phyloP scores from a whole-genome alignment of 2,113 vertebrate genomes.

The Nicator chloris region DNA sequence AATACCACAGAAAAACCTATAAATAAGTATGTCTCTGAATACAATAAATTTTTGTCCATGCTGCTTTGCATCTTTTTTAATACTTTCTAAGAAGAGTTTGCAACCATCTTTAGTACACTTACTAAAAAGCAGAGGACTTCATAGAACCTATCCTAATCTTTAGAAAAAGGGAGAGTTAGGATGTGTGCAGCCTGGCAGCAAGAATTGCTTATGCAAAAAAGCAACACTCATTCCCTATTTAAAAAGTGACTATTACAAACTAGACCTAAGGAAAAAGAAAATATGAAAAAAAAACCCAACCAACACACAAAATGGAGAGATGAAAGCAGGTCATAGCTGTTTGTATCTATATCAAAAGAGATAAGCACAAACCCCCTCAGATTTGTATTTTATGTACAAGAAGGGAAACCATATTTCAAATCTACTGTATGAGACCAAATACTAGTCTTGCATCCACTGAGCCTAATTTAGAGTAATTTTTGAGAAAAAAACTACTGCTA shows the following conservation, averaged over 20 bases:
- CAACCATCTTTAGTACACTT: background rate
- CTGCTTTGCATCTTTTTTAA: background rate
- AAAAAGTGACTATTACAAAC: background rate
- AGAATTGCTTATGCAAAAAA: background rate
- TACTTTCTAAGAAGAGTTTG: background rate
- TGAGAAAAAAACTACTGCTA: conserved; percentile 52
- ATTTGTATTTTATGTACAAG: background rate
- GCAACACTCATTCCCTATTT: background rate
- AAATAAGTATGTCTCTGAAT: background rate
- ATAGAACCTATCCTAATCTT: background rate
- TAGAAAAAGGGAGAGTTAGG: background rate
- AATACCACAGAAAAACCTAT: background rate
- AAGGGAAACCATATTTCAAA: conserved; percentile 20
- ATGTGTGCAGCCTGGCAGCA: background rate
- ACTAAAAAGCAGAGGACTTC: background rate
- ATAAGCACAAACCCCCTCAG: background rate
- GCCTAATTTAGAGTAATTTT: conserved; percentile 52
- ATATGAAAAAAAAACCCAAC: accelerated
- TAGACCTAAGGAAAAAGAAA: background rate
- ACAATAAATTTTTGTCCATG: background rate
- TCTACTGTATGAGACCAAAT: conserved; percentile 50
- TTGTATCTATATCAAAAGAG: background rate
- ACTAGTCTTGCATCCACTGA: conserved; percentile 29
- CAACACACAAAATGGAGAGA: background rate
- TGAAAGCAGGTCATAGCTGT: background rate